Evolutionary conservation across 2,797 vertebrate genomes (phyloP), one percentile per base, ranked within the genome.

Genomic region (Clarias fuscus): DNA sequence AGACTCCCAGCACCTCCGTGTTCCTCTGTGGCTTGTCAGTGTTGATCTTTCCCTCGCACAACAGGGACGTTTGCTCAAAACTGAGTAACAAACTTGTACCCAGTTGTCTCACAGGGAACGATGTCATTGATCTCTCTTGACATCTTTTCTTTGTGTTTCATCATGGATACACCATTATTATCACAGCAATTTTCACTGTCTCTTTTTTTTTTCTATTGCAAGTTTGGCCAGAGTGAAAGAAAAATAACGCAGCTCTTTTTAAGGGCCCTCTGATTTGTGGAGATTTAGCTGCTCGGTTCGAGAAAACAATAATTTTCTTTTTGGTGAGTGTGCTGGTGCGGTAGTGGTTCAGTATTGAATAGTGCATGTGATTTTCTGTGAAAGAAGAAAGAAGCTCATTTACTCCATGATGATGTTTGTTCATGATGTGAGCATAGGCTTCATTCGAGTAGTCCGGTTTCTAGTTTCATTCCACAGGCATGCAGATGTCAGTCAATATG

Each of bases 1-100:
- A 22, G 30, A 78, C 11, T 59, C 53, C 53, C 53, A 58, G 27
- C 30, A 22, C 17, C 30, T 58, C n/a, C 5, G 30, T 78, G 27
- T 78, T 77, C 56, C 20, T 78, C 30, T 76, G n/a, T 56, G 73
- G 72, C 72, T 33, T 78, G 76, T 78, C 27, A 78, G 56, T 61
- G 76, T 24, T 61, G 17, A 18, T 33, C 3, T 75, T 56, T 75
- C 27, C 30, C 6, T 22, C 3, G 0, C 33, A 30, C 20, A 33
- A 59, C 20, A 61, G 58, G 30, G 30, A 78, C 56, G 5, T 61
- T 61, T 40, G 58, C 58, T 40, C 76, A 40, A 62, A 79, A 61
- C 5, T 24, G 18, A 61, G 20, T 14, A 62, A 53, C 56, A 61
- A 61, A 77, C 73, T 56, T 75, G 43, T 48, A 48, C 40, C 71